A percentile compares a stretch with the other conserved stretches of the same genome.
Conservation (phyloP, 2,888 invertebrate species). For the Ochropacha duplaris region DNA sequence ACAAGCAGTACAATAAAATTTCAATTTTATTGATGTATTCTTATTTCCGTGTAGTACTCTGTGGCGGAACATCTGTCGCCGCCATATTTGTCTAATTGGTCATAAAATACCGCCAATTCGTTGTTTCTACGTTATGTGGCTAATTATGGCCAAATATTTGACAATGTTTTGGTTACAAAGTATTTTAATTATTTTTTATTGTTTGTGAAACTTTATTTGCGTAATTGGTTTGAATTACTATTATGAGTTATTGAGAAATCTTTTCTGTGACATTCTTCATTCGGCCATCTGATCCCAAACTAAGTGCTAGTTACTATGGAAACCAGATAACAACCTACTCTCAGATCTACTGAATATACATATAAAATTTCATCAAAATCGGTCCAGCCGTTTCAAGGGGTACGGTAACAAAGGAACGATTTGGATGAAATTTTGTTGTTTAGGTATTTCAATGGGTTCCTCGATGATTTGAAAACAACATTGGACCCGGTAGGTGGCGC, state of each 20-base stretch:
- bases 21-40: not conserved
- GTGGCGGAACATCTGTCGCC: not conserved
- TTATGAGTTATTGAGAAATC: not conserved
- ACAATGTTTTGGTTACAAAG: not conserved
- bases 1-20: not conserved
- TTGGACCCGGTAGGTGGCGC: too few relatives aligned
- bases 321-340: too few relatives aligned
- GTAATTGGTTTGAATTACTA: not conserved
- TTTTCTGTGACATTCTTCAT: too few relatives aligned
- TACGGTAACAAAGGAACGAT: too few relatives aligned
- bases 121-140: not conserved
- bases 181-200: not conserved
- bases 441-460: too few relatives aligned
- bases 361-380: too few relatives aligned
- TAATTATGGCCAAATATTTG: not conserved
- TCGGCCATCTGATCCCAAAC: too few relatives aligned
- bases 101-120: not conserved
- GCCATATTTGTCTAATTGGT: constrained; percentile 1
- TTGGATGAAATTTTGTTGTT: too few relatives aligned
- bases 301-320: too few relatives aligned
- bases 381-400: too few relatives aligned
- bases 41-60: not conserved
- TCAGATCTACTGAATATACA: too few relatives aligned
- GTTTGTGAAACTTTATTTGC: not conserved
- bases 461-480: too few relatives aligned